Evolutionary conservation across 2,888 invertebrate genomes (phyloP).

Genomic region (Oscheius sp.): DNA sequence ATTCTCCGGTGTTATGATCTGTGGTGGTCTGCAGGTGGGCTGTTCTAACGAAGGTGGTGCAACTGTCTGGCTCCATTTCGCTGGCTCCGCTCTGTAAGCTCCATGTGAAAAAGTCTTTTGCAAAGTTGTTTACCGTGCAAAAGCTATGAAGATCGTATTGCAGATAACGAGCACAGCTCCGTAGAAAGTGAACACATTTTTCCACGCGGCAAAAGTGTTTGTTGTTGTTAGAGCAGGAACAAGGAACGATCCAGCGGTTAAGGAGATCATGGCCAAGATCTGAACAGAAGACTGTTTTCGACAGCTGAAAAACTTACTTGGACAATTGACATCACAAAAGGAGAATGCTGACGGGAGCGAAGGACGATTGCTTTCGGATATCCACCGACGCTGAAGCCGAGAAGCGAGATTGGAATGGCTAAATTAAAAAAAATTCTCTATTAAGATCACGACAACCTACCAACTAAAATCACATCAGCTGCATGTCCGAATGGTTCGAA

Average conservation of each 20-base stretch:
- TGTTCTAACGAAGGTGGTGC: slow-evolving; percentile 10
- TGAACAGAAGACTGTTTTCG: slow-evolving; percentile 18
- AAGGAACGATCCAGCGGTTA: slow-evolving; percentile 61
- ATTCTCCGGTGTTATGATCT: slow-evolving; percentile 21
- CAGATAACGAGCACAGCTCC: slow-evolving; percentile 47
- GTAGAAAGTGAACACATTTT: slow-evolving; percentile 54
- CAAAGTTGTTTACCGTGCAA: slow-evolving; percentile 39
- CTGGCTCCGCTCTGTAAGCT: slow-evolving; percentile 45
- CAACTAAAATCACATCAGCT: slow-evolving; percentile 48
- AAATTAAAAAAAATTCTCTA: slow-evolving; percentile 16
- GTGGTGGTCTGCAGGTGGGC: slow-evolving; percentile 14
- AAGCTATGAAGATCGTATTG: slow-evolving; percentile 48
- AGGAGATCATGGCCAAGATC: slow-evolving; percentile 55
- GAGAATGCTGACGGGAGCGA: slow-evolving; percentile 59
- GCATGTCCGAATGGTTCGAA: slow-evolving; percentile 48
- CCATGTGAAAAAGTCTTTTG: not conserved
- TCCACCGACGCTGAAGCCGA: slow-evolving; percentile 66
- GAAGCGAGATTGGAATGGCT: slow-evolving; percentile 56
- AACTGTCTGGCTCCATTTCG: slow-evolving; percentile 45
- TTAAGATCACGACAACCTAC: slow-evolving; percentile 35
- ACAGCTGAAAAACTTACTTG: not conserved
- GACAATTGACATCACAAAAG: slow-evolving; percentile 63
- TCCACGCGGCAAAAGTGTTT: slow-evolving; percentile 55
- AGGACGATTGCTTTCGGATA: slow-evolving; percentile 62
- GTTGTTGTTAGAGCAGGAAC: slow-evolving; percentile 57